Evolutionary conservation across 2,888 invertebrate species (phyloP).

Genomic region (Eilema depressum): DNA sequence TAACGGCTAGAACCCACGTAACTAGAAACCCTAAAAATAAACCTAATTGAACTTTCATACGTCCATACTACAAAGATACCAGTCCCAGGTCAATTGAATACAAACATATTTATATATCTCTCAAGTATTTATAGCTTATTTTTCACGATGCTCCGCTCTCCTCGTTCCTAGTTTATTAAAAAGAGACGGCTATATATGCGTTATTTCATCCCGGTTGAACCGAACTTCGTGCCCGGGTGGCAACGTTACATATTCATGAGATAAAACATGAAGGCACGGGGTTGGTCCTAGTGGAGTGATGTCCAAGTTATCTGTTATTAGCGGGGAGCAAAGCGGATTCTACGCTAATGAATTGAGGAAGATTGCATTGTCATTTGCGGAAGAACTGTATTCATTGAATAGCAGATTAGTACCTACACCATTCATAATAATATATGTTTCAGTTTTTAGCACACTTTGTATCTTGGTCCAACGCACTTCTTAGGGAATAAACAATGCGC

Average conservation of each 20-base stretch:
- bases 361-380: too few species aligned
- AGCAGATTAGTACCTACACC: too few species aligned
- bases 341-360: too few species aligned
- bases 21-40: not conserved
- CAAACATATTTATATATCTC: slow-evolving; percentile 37
- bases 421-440: too few species aligned
- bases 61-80: slow-evolving; percentile 9
- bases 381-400: too few species aligned
- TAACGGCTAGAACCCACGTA: not conserved
- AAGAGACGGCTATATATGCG: slow-evolving; percentile 44
- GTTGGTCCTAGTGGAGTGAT: slow-evolving; percentile 27
- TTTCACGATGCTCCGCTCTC: slow-evolving; percentile 32
- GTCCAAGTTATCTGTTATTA: slow-evolving; percentile 30
- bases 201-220: slow-evolving; percentile 48
- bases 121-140: slow-evolving; percentile 41
- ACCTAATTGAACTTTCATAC: not conserved
- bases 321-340: not conserved
- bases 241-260: slow-evolving; percentile 74
- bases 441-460: too few species aligned
- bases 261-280: slow-evolving; percentile 55
- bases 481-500: too few species aligned
- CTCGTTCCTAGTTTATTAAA: slow-evolving; percentile 35
- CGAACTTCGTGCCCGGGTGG: slow-evolving; percentile 66
- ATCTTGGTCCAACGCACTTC: too few species aligned
- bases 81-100: slow-evolving; percentile 40